Percentiles rank a stretch among this genome's conserved stretches.
Evolutionary conservation across 2,113 vertebrate species (phyloP).

Genomic region (Onychostoma macrolepis): DNA sequence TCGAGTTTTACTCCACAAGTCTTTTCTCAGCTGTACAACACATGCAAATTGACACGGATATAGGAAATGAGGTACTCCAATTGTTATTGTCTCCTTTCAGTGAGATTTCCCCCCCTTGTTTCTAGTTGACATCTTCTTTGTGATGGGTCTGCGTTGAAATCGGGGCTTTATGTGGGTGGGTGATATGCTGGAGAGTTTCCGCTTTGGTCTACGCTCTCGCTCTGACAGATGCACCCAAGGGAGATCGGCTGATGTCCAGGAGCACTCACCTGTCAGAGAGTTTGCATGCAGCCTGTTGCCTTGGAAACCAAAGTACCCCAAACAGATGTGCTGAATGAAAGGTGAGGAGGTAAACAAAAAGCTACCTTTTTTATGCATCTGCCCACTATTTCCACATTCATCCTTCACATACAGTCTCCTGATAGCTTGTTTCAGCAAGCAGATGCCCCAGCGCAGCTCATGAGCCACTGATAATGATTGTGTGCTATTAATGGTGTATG

Average conservation of each 20-base stretch:
- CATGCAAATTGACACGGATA: background rate
- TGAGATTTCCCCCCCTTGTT: background rate
- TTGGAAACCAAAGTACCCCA: slow-evolving; percentile 55
- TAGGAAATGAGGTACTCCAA: slow-evolving; percentile 13
- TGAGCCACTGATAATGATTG: slow-evolving; percentile 38
- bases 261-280: slow-evolving; percentile 52
- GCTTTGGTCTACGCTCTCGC: slow-evolving; percentile 20
- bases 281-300: slow-evolving; percentile 57
- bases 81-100: slow-evolving; percentile 17
- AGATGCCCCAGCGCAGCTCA: slow-evolving; percentile 20
- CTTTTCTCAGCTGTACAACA: background rate
- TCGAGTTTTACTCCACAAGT: slow-evolving; percentile 2
- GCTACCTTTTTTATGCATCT: background rate
- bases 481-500: slow-evolving; percentile 38
- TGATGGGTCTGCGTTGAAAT: slow-evolving; percentile 6
- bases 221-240: slow-evolving; percentile 54
- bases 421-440: slow-evolving; percentile 21
- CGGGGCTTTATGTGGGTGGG: slow-evolving; percentile 29
- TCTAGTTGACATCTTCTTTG: slow-evolving; percentile 19
- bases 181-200: slow-evolving; percentile 34
- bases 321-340: slow-evolving; percentile 49
- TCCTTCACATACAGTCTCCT: slow-evolving; percentile 4
- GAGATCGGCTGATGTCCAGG: slow-evolving; percentile 53
- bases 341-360: slow-evolving; percentile 51
- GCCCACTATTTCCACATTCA: background rate